A percentile compares a stretch with the other conserved stretches of the same genome.
Evolutionary conservation across 1,140 invertebrate genomes (phyloP).

Genomic region (Brachionus rubens): DNA sequence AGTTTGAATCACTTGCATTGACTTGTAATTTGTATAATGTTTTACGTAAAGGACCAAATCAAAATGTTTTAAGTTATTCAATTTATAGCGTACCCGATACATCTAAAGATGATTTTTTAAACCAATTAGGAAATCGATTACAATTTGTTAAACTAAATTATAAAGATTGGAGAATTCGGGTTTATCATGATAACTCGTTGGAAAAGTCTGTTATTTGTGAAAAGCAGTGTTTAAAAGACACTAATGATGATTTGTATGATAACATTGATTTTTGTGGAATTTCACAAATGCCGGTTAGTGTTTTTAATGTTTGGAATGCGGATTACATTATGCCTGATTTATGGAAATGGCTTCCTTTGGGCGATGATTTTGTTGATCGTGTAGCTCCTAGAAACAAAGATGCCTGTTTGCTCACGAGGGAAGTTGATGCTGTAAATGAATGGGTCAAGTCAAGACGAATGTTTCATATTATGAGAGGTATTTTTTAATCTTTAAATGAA

Average conservation of each 20-base stretch:
- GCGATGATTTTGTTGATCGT: slow-evolving; percentile 36
- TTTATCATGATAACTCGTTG: slow-evolving; percentile 15
- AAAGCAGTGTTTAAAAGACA: neutral
- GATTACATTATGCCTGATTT: neutral
- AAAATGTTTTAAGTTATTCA: slow-evolving; percentile 26
- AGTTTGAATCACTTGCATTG: slow-evolving; percentile 5
- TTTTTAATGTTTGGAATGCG: neutral
- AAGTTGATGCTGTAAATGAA: slow-evolving; percentile 37
- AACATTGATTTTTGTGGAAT: slow-evolving; percentile 43
- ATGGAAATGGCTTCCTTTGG: slow-evolving; percentile 29
- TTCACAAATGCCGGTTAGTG: neutral
- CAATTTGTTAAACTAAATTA: slow-evolving; percentile 20
- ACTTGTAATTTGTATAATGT: slow-evolving; percentile 25
- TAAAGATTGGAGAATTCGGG: slow-evolving; percentile 27
- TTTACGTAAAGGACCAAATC: slow-evolving; percentile 32
- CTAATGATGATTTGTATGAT: neutral
- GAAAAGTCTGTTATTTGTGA: neutral
- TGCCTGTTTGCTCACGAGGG: neutral
- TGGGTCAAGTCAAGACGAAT: slow-evolving; percentile 26
- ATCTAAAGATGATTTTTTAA: neutral
- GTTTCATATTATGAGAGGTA: slow-evolving; percentile 37
- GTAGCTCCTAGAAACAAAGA: neutral
- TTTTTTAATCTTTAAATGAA: neutral
- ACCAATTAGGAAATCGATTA: neutral
- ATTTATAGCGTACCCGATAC: neutral